Evolutionary conservation across 2,113 vertebrate genomes (phyloP), one percentile per base, ranked within the genome.

Genomic region (Physeter macrocephalus): DNA sequence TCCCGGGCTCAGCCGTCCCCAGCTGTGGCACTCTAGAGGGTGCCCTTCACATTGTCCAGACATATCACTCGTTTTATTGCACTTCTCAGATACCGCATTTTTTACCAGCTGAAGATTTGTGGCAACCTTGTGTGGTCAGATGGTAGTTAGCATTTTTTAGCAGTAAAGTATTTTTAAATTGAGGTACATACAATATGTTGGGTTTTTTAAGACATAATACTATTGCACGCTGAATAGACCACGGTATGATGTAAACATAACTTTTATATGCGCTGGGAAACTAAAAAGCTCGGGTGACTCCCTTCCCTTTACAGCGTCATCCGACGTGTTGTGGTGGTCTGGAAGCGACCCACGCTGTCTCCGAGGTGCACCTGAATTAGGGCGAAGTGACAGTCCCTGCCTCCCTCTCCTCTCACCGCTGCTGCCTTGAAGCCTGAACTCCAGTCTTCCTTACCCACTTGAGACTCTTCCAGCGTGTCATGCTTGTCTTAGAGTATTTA

Each of bases 1-100:
- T 77, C 9, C 0, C 8, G 0, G n/a, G 39, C 31, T 29, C 7
- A 64, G 2, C 6, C 18, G 12, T 78, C 6, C 1, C 27, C 5
- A 13, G 46, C n/a, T 36, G 23, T 52, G 23, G 36, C 74, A 46
- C 25, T 52, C 3, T 0, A 0, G 15, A 1, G 31, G 49, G 29
- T 69, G 5, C 0, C 15, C 8, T 52, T 74, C 80, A 39, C 14
- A 34, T 23, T 39, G 31, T 31, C 46, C 75, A 23, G 75, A 34
- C 34, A 78, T 25, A 54, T 34, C 49, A 54, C n/a, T 78, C 21
- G 9, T 54, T 54, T 31, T 36, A 54, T 54, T 78, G 49, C 49
- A n/a, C 75, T 36, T 54, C 49, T 54, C 34, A 54, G 11, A 25
- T 54, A 54, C 75, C 23, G 20, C n/a, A 11, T n/a, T 78, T 78